These are phyloP conservation scores for Fulica atra DNA, from an alignment of 2,113 vertebrate genomes.

Conservation along the genomic window DNA sequence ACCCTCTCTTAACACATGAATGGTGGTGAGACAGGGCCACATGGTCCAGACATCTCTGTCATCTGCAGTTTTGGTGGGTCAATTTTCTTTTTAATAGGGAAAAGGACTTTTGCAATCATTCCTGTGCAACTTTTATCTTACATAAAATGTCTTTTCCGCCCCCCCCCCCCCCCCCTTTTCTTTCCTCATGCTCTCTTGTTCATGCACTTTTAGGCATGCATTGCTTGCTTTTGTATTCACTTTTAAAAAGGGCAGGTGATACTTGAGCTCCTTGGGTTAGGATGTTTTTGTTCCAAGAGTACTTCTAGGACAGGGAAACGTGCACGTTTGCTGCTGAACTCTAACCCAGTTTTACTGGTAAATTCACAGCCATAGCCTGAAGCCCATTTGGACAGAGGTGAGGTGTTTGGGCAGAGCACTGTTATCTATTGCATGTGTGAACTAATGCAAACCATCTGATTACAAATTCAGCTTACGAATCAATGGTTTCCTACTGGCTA, in stretches of 20 bases:
- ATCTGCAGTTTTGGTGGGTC: not conserved
- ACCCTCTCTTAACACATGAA: fast-evolving
- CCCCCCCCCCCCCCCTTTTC: not conserved
- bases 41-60: fast-evolving
- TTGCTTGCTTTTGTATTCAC: not conserved
- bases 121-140: not conserved
- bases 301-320: not conserved
- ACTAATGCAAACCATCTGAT: not conserved
- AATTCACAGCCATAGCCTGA: not conserved
- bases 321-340: not conserved
- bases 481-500: not conserved
- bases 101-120: not conserved
- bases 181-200: not conserved
- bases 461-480: not conserved
- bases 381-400: not conserved
- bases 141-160: not conserved
- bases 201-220: not conserved
- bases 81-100: not conserved
- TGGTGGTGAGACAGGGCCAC: not conserved
- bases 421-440: not conserved
- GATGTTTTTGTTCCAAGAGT: not conserved
- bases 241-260: not conserved
- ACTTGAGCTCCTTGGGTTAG: not conserved
- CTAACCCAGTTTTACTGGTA: not conserved
- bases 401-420: not conserved